Conservation (phyloP, 35 echinoderm and acorn worm species). For the Strongylocentrotus purpuratus region DNA sequence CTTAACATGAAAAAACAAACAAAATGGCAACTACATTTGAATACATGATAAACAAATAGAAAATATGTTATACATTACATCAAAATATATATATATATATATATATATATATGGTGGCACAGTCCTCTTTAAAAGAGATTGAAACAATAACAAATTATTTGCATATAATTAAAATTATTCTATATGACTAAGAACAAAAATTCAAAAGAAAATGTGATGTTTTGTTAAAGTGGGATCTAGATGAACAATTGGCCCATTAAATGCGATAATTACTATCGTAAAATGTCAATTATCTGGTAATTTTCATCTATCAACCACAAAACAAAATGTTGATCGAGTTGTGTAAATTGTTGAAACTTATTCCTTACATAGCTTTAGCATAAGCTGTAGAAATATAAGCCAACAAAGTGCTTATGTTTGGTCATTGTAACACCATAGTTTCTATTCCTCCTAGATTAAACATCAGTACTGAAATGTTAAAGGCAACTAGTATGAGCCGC, state of each 20-base stretch:
- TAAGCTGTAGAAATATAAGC: too few species aligned
- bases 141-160: neutral
- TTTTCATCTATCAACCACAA: too few species aligned
- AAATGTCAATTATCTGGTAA: neutral
- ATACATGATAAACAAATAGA: neutral
- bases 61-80: neutral
- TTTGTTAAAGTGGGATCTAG: neutral
- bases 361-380: too few species aligned
- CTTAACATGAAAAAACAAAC: neutral
- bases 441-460: too few species aligned
- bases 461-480: too few species aligned
- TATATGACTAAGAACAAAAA: neutral
- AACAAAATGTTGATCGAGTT: too few species aligned
- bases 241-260: neutral
- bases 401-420: too few species aligned
- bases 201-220: neutral
- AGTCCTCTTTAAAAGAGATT: neutral
- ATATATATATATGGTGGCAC: neutral
- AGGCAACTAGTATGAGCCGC: too few species aligned
- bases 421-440: too few species aligned
- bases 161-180: neutral
- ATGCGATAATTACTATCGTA: neutral
- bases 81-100: neutral
- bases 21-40: neutral
- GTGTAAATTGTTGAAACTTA: too few species aligned